These are phyloP conservation scores for Mormyrops attenuatus DNA, from an alignment of 2,797 vertebrate genomes.

Conservation along the genomic window DNA sequence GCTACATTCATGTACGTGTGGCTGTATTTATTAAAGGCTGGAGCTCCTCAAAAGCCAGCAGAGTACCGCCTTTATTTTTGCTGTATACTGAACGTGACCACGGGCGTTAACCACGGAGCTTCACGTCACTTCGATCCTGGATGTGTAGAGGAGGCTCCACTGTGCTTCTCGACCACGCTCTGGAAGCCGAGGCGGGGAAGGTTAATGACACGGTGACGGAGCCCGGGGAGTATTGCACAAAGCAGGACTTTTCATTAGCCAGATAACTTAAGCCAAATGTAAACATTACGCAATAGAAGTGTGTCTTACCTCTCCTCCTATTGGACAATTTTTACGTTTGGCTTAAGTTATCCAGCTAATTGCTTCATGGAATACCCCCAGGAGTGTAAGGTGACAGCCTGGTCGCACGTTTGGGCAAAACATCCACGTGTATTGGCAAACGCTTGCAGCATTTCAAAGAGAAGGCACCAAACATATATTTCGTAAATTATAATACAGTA, in stretches of 20 bases:
- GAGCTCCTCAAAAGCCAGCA: background rate
- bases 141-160: background rate
- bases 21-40: background rate
- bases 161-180: background rate
- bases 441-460: background rate
- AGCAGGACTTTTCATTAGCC: background rate
- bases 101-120: background rate
- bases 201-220: background rate
- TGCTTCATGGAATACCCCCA: background rate
- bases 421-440: background rate
- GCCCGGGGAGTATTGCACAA: background rate
- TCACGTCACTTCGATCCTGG: background rate
- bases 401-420: background rate
- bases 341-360: background rate
- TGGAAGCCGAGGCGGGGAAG: background rate
- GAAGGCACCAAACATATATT: background rate
- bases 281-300: background rate
- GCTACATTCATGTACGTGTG: background rate
- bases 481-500: background rate
- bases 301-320: background rate
- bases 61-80: background rate
- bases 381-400: background rate
- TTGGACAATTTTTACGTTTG: background rate
- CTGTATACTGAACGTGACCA: background rate
- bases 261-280: background rate